phyloP scores from a whole-genome alignment of 2,113 vertebrate species.

The Polypterus bichir region DNA sequence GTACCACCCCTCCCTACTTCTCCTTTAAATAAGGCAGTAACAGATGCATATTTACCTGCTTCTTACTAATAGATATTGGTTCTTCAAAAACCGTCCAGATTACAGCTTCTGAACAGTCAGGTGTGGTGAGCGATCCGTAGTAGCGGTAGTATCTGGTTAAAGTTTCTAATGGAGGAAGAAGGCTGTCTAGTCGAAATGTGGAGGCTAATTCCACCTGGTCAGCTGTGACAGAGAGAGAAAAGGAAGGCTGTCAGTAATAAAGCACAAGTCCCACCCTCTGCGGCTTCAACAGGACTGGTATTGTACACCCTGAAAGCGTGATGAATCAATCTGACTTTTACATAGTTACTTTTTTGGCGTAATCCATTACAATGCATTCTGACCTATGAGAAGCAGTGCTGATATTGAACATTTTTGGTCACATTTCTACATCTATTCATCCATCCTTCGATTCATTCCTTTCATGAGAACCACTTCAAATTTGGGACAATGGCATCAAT shows the following conservation, averaged over 20 bases:
- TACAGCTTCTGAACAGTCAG: conserved; percentile 52
- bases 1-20: no score
- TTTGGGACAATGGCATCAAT: no score
- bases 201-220: conserved; percentile 37
- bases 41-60: conserved; percentile 42
- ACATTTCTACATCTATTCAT: no score
- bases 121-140: conserved; percentile 69
- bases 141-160: conserved; percentile 65
- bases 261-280: neutral
- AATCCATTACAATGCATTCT: no score
- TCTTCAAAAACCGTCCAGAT: conserved; percentile 70
- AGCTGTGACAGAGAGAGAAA: conserved; percentile 28
- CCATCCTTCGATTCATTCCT: no score
- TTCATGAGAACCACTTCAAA: no score
- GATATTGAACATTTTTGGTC: no score
- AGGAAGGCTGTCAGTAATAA: neutral
- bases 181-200: conserved; percentile 55
- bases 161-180: conserved; percentile 38
- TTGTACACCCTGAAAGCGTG: no score
- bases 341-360: no score
- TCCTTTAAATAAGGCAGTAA: no score
- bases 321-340: no score
- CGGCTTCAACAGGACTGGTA: neutral
- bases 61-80: conserved; percentile 44
- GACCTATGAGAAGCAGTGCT: no score